These are phyloP conservation scores for Sebastes taczanowskii DNA, from an alignment of 2,797 vertebrate species.

Conservation along the genomic window DNA sequence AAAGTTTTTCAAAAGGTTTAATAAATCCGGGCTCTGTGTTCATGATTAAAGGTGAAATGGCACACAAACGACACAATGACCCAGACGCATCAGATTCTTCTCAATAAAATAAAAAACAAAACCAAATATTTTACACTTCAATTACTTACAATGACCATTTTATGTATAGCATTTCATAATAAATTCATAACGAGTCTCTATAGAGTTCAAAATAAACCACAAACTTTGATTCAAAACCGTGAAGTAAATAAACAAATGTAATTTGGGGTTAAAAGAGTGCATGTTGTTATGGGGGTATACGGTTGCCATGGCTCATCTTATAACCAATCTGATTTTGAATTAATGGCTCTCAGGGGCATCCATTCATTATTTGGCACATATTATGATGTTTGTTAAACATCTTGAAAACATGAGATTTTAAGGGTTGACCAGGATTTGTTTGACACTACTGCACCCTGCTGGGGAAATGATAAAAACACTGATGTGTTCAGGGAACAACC, in stretches of 20 bases:
- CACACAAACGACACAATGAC: not conserved
- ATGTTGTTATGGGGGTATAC: too few relatives aligned
- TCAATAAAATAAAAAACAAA: not conserved
- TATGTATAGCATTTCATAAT: not conserved
- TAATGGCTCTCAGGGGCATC: not conserved
- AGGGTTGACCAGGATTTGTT: not conserved
- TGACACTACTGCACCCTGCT: conserved; percentile 26
- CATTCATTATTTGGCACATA: not conserved
- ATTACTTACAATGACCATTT: not conserved
- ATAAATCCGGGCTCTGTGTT: not conserved
- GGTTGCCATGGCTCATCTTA: not conserved
- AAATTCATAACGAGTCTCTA: not conserved
- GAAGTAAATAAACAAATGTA: not conserved
- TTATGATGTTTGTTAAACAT: not conserved
- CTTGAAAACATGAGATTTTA: not conserved
- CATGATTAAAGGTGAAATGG: not conserved
- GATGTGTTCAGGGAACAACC: not conserved
- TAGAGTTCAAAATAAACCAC: not conserved
- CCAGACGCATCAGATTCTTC: not conserved
- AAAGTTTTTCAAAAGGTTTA: conserved; percentile 25
- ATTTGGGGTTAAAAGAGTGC: too few relatives aligned
- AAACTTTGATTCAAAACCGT: not conserved
- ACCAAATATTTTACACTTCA: not conserved
- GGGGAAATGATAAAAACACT: not conserved
- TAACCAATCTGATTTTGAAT: not conserved